phyloP scores from a whole-genome alignment of 2,113 vertebrate species.

The Centrocercus urophasianus region DNA sequence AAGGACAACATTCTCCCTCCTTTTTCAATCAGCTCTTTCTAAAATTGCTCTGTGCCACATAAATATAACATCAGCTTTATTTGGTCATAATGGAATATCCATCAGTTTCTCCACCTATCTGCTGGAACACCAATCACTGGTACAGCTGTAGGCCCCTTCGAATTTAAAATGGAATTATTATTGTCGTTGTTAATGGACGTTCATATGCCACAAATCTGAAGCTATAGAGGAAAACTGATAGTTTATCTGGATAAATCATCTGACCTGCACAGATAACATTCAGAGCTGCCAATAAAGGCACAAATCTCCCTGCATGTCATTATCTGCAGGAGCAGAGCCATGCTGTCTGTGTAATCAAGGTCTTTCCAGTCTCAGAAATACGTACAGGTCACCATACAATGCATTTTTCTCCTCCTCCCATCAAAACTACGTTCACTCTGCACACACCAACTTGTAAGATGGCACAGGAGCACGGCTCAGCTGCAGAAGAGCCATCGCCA shows the following conservation, averaged over 20 bases:
- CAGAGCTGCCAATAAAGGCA: not conserved
- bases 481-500: not conserved
- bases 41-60: not conserved
- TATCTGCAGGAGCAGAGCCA: not conserved
- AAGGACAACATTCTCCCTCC: not conserved
- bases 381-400: not conserved
- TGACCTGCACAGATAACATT: not conserved
- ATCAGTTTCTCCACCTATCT: not conserved
- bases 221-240: not conserved
- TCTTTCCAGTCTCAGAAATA: not conserved
- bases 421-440: not conserved
- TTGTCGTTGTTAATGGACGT: not conserved
- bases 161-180: conserved; percentile 3
- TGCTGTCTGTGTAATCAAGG: not conserved
- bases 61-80: not conserved
- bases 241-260: conserved; percentile 23
- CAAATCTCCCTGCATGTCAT: not conserved
- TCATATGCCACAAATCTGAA: not conserved
- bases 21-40: not conserved
- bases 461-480: not conserved
- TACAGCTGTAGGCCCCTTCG: not conserved
- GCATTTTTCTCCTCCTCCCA: not conserved
- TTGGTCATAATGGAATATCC: conserved; percentile 26
- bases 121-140: not conserved
- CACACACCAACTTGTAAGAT: not conserved